phyloP scores from a whole-genome alignment of 2,113 vertebrate species.

The Corapipo altera region DNA sequence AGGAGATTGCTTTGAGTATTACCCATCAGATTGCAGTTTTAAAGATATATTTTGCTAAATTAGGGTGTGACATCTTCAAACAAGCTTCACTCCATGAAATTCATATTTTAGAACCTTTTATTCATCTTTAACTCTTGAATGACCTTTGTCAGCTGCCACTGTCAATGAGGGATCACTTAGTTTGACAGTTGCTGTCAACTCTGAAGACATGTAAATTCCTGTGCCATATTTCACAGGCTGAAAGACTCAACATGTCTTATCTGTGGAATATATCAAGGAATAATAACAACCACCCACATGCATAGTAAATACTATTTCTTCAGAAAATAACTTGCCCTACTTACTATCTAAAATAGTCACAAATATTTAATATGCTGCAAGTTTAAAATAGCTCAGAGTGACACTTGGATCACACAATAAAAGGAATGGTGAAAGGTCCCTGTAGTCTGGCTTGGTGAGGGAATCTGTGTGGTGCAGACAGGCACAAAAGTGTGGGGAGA shows the following conservation, averaged over 20 bases:
- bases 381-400: neutral
- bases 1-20: neutral
- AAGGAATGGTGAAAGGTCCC: neutral
- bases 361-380: neutral
- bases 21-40: neutral
- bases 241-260: neutral
- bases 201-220: neutral
- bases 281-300: neutral
- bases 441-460: neutral
- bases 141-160: conserved; percentile 30
- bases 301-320: conserved; percentile 20
- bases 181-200: neutral
- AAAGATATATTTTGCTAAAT: neutral
- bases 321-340: conserved; percentile 37
- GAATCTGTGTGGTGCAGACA: neutral
- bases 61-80: neutral
- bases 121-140: neutral
- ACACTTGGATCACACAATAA: neutral
- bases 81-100: neutral
- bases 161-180: neutral
- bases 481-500: neutral
- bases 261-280: neutral
- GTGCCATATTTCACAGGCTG: neutral
- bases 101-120: neutral
- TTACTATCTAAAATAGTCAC: conserved; percentile 24